Evolutionary conservation across 2,797 vertebrate genomes (phyloP).

Genomic region (Hephaestus fuliginosus): DNA sequence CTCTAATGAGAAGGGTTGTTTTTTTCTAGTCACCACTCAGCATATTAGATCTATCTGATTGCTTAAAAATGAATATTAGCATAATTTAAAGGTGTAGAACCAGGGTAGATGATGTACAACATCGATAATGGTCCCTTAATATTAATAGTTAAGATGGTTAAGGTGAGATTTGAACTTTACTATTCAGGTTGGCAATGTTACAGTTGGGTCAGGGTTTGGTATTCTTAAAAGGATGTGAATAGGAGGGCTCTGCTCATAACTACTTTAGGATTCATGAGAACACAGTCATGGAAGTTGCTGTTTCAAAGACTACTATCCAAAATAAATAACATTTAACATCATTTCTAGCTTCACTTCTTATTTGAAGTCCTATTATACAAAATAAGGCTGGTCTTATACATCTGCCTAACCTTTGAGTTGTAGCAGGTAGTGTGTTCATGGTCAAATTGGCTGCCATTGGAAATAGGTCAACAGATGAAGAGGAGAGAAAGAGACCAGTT

Average conservation of each 20-base stretch:
- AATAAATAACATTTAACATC: constrained; percentile 27
- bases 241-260: not conserved
- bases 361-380: no score
- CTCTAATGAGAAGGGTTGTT: not conserved
- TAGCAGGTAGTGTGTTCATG: not conserved
- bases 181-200: not conserved
- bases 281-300: constrained; percentile 5
- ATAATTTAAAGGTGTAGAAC: not conserved
- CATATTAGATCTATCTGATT: not conserved
- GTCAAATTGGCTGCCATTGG: not conserved
- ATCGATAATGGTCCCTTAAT: not conserved
- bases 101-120: not conserved
- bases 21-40: not conserved
- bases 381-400: constrained; percentile 13
- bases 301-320: constrained; percentile 10
- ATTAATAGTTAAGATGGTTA: not conserved
- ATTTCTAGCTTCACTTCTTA: not conserved
- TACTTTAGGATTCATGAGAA: not conserved
- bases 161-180: not conserved
- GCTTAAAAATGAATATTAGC: not conserved
- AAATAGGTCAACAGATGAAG: not conserved
- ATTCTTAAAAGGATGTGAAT: not conserved
- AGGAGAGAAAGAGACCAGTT: not conserved
- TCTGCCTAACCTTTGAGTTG: not conserved
- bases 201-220: not conserved